Evolutionary conservation across 2,113 vertebrate species (phyloP).

Genomic region (Melanerpes formicivorus): DNA sequence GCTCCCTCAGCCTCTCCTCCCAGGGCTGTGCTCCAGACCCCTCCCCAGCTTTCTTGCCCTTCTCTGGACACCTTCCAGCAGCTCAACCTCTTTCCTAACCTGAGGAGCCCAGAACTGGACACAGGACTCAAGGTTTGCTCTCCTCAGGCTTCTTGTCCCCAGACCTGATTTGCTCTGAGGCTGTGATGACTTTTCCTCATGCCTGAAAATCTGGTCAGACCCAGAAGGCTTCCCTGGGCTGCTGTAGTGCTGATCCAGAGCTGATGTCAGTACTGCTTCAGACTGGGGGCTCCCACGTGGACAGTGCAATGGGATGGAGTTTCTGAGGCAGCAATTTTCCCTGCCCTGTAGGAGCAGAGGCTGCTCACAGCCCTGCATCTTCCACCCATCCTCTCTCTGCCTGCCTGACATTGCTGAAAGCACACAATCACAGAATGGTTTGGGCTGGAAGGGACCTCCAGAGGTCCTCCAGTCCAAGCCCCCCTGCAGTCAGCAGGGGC

Average conservation of each 20-base stretch:
- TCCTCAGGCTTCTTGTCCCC: neutral
- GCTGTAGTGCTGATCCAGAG: neutral
- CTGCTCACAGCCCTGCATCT: neutral
- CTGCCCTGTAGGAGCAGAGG: fast-evolving
- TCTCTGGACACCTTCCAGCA: too few species aligned
- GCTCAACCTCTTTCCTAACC: too few species aligned
- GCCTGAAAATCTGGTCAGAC: neutral
- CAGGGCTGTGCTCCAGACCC: too few species aligned
- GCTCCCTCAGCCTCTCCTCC: too few species aligned
- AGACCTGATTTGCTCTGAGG: fast-evolving
- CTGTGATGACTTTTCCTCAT: neutral
- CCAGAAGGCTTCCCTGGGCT: neutral
- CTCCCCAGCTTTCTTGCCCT: too few species aligned
- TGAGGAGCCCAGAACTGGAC: too few species aligned
- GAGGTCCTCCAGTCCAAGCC: too few species aligned
- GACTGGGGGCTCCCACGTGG: neutral
- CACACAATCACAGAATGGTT: too few species aligned
- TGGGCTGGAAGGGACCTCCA: too few species aligned
- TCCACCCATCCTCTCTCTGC: neutral
- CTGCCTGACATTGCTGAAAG: neutral
- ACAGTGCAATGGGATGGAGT: fast-evolving
- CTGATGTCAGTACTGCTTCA: neutral
- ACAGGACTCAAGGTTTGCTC: neutral
- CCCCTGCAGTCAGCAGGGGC: too few species aligned
- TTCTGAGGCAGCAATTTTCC: neutral